phyloP scores from a whole-genome alignment of 2,888 invertebrate genomes.

The Sarcophaga subvicina region DNA sequence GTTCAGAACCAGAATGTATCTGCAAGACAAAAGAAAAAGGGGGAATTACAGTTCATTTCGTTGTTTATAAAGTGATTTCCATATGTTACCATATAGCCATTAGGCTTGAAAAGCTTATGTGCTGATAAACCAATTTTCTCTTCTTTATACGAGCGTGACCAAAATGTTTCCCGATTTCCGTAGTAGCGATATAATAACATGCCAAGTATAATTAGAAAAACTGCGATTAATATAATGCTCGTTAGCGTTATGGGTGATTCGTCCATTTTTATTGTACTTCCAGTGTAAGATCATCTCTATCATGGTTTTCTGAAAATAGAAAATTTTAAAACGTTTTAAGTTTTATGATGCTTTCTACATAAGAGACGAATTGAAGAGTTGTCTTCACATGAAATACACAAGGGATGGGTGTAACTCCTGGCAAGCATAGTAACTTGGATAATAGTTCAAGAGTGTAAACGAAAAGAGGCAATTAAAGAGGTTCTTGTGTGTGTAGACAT shows the following conservation, averaged over 20 bases:
- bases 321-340: not conserved
- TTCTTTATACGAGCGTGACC: constrained; percentile 81
- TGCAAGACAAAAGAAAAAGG: constrained; percentile 72
- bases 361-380: no score
- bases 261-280: constrained; percentile 64
- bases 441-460: no score
- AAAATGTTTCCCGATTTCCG: constrained; percentile 79
- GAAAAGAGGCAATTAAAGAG: no score
- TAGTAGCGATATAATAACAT: constrained; percentile 79
- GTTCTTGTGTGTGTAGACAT: no score
- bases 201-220: constrained; percentile 78
- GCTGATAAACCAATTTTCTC: constrained; percentile 82
- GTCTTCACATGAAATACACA: no score
- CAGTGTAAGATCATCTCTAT: constrained; percentile 57
- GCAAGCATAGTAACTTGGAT: no score
- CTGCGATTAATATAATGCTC: constrained; percentile 77
- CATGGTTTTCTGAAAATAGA: constrained; percentile 41
- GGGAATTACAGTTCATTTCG: not conserved
- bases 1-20: constrained; percentile 86
- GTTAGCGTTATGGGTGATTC: constrained; percentile 73
- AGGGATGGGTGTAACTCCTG: no score
- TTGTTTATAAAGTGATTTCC: not conserved
- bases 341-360: no score
- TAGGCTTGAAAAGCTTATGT: constrained; percentile 84
- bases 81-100: constrained; percentile 85